Conservation (phyloP, 2,888 invertebrate species). For the Rhopalosiphum nymphaeae region DNA sequence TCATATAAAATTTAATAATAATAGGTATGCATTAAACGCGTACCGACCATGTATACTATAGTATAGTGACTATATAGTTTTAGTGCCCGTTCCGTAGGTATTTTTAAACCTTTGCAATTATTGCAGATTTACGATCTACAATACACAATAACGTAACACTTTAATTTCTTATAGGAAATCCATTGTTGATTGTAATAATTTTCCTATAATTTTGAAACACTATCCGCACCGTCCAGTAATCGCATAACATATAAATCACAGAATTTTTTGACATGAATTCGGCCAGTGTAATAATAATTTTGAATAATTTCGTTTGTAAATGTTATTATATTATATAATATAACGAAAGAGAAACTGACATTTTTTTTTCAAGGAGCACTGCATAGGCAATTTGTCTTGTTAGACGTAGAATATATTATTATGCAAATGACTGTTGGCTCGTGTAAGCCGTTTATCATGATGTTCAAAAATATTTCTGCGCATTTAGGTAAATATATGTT, state of each 20-base stretch:
- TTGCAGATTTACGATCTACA: background rate
- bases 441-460: constrained; percentile 15
- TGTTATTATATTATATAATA: background rate
- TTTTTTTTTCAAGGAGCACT: background rate
- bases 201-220: background rate
- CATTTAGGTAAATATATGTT: background rate
- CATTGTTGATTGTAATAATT: background rate
- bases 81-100: background rate
- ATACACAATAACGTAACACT: background rate
- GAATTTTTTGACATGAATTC: background rate
- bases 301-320: background rate
- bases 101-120: background rate
- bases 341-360: background rate
- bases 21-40: background rate
- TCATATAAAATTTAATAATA: background rate
- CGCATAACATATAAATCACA: background rate
- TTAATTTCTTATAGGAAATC: background rate
- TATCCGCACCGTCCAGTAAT: background rate
- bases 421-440: background rate
- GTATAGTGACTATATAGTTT: background rate
- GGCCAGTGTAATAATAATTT: background rate
- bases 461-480: background rate
- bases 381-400: constrained; percentile 7
- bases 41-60: background rate
- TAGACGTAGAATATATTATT: constrained; percentile 4